These are phyloP conservation scores for Epizoanthus rinbou DNA, from an alignment of 92 coral and sea anemone genomes.

Conservation along the genomic window DNA sequence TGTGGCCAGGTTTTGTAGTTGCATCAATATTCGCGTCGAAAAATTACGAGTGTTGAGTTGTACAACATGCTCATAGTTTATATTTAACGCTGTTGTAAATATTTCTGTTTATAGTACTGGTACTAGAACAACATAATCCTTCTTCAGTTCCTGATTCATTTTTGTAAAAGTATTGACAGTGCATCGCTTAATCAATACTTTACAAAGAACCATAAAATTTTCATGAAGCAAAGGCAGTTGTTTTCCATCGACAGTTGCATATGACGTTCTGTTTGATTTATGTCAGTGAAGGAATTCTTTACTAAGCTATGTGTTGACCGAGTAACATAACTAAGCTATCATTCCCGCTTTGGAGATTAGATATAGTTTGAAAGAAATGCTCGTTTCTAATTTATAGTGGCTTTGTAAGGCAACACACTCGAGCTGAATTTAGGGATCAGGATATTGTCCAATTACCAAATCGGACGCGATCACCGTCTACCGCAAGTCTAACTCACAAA, in stretches of 20 bases:
- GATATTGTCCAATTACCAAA: neutral
- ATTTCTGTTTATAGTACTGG: neutral
- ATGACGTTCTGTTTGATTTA: neutral
- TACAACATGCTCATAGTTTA: neutral
- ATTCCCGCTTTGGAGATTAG: slow-evolving; percentile 16
- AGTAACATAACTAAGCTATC: slow-evolving; percentile 10
- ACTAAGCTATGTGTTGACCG: neutral
- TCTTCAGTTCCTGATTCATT: neutral
- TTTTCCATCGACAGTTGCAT: neutral
- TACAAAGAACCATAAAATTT: slow-evolving; percentile 15
- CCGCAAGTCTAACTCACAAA: slow-evolving; percentile 23
- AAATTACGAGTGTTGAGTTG: too few relatives aligned
- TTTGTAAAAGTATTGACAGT: slow-evolving; percentile 5
- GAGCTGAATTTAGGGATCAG: slow-evolving; percentile 21
- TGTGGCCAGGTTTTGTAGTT: neutral
- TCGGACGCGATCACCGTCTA: neutral
- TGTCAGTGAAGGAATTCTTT: neutral
- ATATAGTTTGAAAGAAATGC: neutral
- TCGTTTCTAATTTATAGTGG: neutral
- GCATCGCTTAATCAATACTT: neutral
- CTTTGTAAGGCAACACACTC: neutral
- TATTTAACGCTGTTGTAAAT: neutral
- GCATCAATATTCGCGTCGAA: neutral
- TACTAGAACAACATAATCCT: neutral
- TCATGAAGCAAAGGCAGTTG: slow-evolving; percentile 25